Percentiles rank a stretch among this genome's conserved stretches.
Evolutionary conservation across 1,140 invertebrate species (phyloP).

Genomic region (Zaprionus tsacasi): DNA sequence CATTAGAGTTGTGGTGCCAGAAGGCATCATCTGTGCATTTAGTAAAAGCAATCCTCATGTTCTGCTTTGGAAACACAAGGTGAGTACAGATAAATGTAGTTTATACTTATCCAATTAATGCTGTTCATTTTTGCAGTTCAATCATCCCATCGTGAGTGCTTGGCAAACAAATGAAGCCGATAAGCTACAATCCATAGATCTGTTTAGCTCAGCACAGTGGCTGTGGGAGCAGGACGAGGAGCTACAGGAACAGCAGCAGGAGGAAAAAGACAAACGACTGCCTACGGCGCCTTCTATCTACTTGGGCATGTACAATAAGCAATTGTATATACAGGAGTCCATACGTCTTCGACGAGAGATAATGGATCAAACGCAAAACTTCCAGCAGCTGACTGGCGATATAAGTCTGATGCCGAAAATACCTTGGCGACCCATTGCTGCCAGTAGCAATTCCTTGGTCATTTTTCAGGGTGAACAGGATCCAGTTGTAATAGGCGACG

Average conservation of each 20-base stretch:
- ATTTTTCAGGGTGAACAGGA: conserved; percentile 70
- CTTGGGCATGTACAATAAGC: conserved; percentile 92
- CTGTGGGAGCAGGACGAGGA: conserved; percentile 79
- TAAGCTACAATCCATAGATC: conserved; percentile 89
- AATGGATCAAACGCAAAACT: conserved; percentile 61
- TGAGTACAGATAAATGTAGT: conserved; percentile 58
- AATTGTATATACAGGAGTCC: conserved; percentile 89
- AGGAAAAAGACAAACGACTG: conserved; percentile 23
- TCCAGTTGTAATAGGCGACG: conserved; percentile 34
- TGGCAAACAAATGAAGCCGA: conserved; percentile 89
- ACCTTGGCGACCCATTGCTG: conserved; percentile 89
- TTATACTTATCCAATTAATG: not conserved
- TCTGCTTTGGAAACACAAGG: conserved; percentile 90
- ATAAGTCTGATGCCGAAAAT: conserved; percentile 84
- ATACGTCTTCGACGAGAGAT: conserved; percentile 82
- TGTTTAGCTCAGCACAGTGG: conserved; percentile 88
- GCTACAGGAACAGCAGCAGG: conserved; percentile 47
- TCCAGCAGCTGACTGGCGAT: conserved; percentile 80
- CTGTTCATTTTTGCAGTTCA: conserved; percentile 86
- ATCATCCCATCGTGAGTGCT: conserved; percentile 92
- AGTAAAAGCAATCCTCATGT: conserved; percentile 85
- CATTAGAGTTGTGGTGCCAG: conserved; percentile 89
- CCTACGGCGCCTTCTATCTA: conserved; percentile 88
- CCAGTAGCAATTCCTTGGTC: conserved; percentile 78
- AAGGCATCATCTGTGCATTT: conserved; percentile 89